These are phyloP conservation scores for Cyclura pinguis DNA, from an alignment of 2,797 vertebrate genomes.

Conservation along the genomic window DNA sequence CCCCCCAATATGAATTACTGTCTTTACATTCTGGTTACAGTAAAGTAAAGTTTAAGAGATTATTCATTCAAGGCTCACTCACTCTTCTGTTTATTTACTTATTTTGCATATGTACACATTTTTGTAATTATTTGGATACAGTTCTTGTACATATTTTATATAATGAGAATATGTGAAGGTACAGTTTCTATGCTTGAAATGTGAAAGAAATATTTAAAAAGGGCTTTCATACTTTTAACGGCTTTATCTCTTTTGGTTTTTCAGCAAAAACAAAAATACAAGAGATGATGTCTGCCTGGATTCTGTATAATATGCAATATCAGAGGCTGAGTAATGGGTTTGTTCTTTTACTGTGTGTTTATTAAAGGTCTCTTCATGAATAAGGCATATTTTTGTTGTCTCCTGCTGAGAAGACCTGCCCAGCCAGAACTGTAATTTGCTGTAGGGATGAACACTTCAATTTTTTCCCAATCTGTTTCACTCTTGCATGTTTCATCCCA, in stretches of 20 bases:
- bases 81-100: not conserved
- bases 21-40: not conserved
- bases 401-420: not conserved
- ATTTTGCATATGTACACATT: slow-evolving; percentile 1
- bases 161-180: not conserved
- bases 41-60: not conserved
- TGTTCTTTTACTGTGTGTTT: not conserved
- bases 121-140: not conserved
- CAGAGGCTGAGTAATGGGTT: not conserved
- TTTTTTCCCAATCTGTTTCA: not conserved
- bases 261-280: not conserved
- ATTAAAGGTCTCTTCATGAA: not conserved
- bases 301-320: not conserved
- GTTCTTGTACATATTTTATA: not conserved
- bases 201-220: not conserved
- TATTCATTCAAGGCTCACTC: not conserved
- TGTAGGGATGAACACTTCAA: not conserved
- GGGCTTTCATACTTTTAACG: not conserved
- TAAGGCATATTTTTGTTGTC: not conserved
- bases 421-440: not conserved
- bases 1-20: not conserved
- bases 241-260: not conserved
- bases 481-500: not conserved
- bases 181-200: accelerated
- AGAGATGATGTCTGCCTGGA: not conserved